Evolutionary conservation across 2,888 invertebrate species (phyloP).

Genomic region (Synanthedon tipuliformis): DNA sequence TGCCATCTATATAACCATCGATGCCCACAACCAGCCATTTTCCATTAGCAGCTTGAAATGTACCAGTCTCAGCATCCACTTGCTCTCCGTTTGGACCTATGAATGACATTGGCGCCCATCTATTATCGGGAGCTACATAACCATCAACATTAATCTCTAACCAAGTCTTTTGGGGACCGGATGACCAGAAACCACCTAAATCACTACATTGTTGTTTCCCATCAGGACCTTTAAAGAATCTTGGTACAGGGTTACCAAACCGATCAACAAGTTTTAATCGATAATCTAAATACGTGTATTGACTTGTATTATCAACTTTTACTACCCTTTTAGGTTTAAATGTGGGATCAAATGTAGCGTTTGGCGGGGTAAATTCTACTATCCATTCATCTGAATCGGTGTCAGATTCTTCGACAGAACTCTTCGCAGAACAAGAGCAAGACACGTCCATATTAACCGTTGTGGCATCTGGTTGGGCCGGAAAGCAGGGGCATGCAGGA

Average conservation of each 20-base stretch:
- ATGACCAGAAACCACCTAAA: constrained; percentile 53
- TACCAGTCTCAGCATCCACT: constrained; percentile 42
- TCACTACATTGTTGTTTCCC: constrained; percentile 58
- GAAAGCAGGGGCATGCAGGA: constrained; percentile 45
- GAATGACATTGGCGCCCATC: constrained; percentile 49
- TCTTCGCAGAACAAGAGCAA: constrained; percentile 53
- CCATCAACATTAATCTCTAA: constrained; percentile 53
- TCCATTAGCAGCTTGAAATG: constrained; percentile 38
- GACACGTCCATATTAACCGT: constrained; percentile 34
- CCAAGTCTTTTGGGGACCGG: constrained; percentile 42
- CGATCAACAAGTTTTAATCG: constrained; percentile 46
- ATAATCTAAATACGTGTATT: constrained; percentile 53
- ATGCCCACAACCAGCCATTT: constrained; percentile 47
- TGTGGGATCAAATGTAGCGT: constrained; percentile 40
- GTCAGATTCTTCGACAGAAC: constrained; percentile 31
- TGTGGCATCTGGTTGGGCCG: constrained; percentile 31
- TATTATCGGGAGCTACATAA: constrained; percentile 43
- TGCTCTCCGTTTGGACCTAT: constrained; percentile 44
- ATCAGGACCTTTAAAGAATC: constrained; percentile 53
- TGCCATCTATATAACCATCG: constrained; percentile 46
- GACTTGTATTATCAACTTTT: constrained; percentile 29
- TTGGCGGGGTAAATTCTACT: constrained; percentile 60
- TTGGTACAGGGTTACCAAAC: constrained; percentile 46
- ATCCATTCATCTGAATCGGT: constrained; percentile 61
- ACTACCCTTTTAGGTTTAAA: constrained; percentile 34